phyloP scores from a whole-genome alignment of 1,140 invertebrate species.

The Neodiprion pinetum region DNA sequence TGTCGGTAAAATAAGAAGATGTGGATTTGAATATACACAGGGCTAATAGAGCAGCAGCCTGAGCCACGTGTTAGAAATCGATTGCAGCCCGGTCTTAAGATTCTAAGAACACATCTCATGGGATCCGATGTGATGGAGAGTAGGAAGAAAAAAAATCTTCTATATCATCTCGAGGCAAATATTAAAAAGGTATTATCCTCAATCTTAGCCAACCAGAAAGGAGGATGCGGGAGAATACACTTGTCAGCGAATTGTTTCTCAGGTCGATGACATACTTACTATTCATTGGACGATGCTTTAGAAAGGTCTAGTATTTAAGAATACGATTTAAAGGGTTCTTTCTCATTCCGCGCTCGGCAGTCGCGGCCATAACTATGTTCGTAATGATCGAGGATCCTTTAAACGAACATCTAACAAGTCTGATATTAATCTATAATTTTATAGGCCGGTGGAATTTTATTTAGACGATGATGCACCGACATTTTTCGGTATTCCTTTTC shows the following conservation, averaged over 20 bases:
- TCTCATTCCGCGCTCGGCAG: constrained; percentile 24
- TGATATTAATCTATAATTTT: too few relatives aligned
- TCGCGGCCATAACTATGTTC: constrained; percentile 14
- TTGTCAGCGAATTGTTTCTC: constrained; percentile 42
- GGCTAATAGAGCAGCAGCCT: neutral
- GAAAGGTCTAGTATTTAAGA: constrained; percentile 46
- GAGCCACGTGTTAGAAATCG: neutral
- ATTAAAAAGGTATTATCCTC: neutral
- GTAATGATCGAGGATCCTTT: neutral
- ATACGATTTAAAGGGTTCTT: constrained; percentile 21
- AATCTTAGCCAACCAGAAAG: constrained; percentile 10
- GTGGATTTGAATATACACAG: neutral
- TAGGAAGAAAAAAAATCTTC: neutral
- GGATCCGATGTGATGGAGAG: neutral
- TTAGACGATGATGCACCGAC: too few relatives aligned
- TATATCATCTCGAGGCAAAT: neutral
- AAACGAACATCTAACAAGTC: too few relatives aligned
- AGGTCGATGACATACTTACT: constrained; percentile 40
- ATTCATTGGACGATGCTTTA: constrained; percentile 37
- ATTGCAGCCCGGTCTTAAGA: neutral
- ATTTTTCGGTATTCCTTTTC: too few relatives aligned
- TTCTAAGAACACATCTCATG: neutral
- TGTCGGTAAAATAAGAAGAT: neutral
- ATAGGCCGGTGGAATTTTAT: too few relatives aligned
- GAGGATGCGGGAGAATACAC: constrained; percentile 13